Evolutionary conservation across 2,888 invertebrate genomes (phyloP), one percentile per base, ranked within the genome.

Genomic region (Neoaliturus tenellus): DNA sequence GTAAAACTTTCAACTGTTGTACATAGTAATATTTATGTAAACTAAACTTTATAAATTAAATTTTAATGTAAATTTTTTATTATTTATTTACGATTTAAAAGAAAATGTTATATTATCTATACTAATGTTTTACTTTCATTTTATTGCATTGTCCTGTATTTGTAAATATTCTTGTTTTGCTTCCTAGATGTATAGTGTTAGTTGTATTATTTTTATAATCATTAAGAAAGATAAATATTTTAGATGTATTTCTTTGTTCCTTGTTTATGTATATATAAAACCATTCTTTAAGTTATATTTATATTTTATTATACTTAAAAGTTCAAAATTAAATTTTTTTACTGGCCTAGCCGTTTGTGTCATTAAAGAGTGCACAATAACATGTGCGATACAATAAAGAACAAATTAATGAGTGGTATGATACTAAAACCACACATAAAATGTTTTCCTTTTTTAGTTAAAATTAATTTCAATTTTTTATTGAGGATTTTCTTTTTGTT

Each of bases 1-100:
- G 35, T 69, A 69, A 33, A 67, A 67, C 33, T 67, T 67, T 58
- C 5, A 4, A 67, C 17, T 31, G 17, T 35, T 69, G 69, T 69
- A 69, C 10, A 69, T 69, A 69, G 4, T 62, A 28, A 62, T 55
- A 55, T 3, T 62, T 62, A 31, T 62, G 28, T 28, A 62, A 28
- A 28, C 31, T 4, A 31, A 23, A 23, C 14, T 28, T 28, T 28
- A 17, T 51, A 23, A 12, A 10, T 51, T 20, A 28, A 12, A 28
- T 14, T 44, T 44, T 55, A 6, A 62, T 28, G 8, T 62, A 28
- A 31, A 62, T 14, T 51, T 23, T 28, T 17, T 31, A 28, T 62
- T 62, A 62, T 62, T 62, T 62, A 62, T 62, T 62, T 62, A n/a
- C n/a, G n/a, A n/a, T n/a, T n/a, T n/a, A n/a, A n/a, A n/a, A n/a